Percentiles rank a stretch among this genome's conserved stretches.
These are phyloP conservation scores for Drosophila varians DNA, from an alignment of 1,140 invertebrate species.

Conservation along the genomic window DNA sequence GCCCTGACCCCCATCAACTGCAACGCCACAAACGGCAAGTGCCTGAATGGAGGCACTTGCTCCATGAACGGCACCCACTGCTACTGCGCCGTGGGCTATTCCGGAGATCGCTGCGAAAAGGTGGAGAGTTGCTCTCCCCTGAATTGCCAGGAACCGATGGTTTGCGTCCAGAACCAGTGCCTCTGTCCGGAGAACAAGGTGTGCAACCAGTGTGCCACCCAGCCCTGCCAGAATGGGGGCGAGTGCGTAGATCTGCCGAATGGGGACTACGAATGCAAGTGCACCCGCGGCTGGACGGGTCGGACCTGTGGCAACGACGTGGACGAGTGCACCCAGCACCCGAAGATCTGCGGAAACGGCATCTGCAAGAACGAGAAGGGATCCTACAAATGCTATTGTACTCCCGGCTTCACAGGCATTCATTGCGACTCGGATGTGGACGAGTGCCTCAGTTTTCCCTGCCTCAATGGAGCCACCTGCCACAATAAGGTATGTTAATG, in stretches of 20 bases:
- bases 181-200: slow-evolving; percentile 79
- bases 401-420: slow-evolving; percentile 92
- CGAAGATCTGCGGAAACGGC: slow-evolving; percentile 90
- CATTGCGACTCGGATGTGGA: slow-evolving; percentile 93
- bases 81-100: slow-evolving; percentile 89
- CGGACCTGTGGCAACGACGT: slow-evolving; percentile 89
- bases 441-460: slow-evolving; percentile 94
- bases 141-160: slow-evolving; percentile 84
- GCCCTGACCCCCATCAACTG: slow-evolving; percentile 69
- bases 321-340: slow-evolving; percentile 88
- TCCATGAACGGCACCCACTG: slow-evolving; percentile 90
- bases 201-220: slow-evolving; percentile 84
- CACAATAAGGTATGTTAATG: slow-evolving; percentile 86
- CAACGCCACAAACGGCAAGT: slow-evolving; percentile 85
- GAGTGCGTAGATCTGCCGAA: slow-evolving; percentile 86
- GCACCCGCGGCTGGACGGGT: slow-evolving; percentile 90
- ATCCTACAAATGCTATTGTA: slow-evolving; percentile 93
- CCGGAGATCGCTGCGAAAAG: slow-evolving; percentile 90
- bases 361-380: slow-evolving; percentile 92
- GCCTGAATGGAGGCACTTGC: slow-evolving; percentile 89
- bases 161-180: slow-evolving; percentile 88
- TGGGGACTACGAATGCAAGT: slow-evolving; percentile 90
- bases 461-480: slow-evolving; percentile 94
- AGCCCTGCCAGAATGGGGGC: slow-evolving; percentile 88
- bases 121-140: slow-evolving; percentile 87